These are phyloP conservation scores for Euzetes globulus DNA, from an alignment of 2,888 invertebrate genomes.

Conservation along the genomic window DNA sequence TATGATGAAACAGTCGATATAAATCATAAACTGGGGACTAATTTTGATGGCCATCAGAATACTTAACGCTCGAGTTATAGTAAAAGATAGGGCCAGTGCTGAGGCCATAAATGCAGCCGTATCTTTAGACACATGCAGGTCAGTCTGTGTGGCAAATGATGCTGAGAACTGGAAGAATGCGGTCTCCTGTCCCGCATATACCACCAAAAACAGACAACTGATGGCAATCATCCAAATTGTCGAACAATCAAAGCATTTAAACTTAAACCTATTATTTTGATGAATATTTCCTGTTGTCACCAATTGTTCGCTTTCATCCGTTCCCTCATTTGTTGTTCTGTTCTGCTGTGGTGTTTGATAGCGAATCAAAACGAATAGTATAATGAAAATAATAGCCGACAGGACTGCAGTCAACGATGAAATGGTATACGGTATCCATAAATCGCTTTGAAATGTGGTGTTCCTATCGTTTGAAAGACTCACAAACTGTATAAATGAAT, in stretches of 20 bases:
- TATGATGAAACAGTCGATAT: constrained; percentile 18
- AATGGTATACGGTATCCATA: constrained; percentile 32
- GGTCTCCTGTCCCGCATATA: constrained; percentile 29
- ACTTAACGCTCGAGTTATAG: constrained; percentile 26
- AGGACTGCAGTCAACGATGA: constrained; percentile 21
- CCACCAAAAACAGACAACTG: constrained; percentile 24
- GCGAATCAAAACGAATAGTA: constrained; percentile 16
- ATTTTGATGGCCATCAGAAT: constrained; percentile 30
- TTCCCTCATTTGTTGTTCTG: background rate
- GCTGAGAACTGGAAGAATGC: constrained; percentile 35
- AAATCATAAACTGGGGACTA: constrained; percentile 26
- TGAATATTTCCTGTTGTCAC: background rate
- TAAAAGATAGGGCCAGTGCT: constrained; percentile 31
- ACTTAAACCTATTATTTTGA: background rate
- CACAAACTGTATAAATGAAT: too few species aligned
- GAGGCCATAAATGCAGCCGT: constrained; percentile 33
- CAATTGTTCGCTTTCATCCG: background rate
- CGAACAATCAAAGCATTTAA: background rate
- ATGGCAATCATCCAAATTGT: constrained; percentile 21
- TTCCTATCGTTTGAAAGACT: background rate
- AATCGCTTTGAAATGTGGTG: constrained; percentile 17
- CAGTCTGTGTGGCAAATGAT: constrained; percentile 33
- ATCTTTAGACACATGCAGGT: constrained; percentile 31
- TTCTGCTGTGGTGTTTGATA: constrained; percentile 3
- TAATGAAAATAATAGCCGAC: constrained; percentile 13